Conservation (phyloP, 2,888 invertebrate genomes). For the Lymantria dispar region DNA sequence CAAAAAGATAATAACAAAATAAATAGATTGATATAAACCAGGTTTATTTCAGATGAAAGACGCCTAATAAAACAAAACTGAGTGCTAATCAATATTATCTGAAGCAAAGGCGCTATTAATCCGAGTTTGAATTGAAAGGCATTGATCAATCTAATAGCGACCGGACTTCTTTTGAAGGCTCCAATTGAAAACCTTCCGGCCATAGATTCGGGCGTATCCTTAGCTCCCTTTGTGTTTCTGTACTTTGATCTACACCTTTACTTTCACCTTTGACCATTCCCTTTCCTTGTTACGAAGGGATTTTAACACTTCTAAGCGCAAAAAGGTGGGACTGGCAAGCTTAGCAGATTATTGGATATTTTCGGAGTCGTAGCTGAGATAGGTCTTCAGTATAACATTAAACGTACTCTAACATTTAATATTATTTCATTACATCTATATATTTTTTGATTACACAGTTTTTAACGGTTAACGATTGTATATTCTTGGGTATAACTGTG, state of each 20-base stretch:
- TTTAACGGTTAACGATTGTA: too few relatives aligned
- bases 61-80: neutral
- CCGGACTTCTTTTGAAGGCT: constrained; percentile 28
- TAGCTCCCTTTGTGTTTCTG: constrained; percentile 48
- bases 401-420: too few relatives aligned
- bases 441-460: too few relatives aligned
- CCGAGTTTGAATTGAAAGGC: constrained; percentile 27
- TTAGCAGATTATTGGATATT: neutral
- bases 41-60: neutral
- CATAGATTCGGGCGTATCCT: constrained; percentile 39
- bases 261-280: constrained; percentile 60
- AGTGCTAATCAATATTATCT: constrained; percentile 11
- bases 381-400: too few relatives aligned
- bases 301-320: constrained; percentile 20
- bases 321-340: constrained; percentile 5
- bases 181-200: constrained; percentile 26
- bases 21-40: neutral
- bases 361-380: neutral
- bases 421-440: too few relatives aligned
- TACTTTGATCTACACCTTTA: constrained; percentile 52
- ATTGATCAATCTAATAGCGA: constrained; percentile 35
- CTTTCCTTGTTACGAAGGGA: constrained; percentile 33
- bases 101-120: constrained; percentile 15
- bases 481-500: too few relatives aligned
- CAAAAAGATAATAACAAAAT: too few relatives aligned